A percentile compares a stretch with the other conserved stretches of the same genome.
Evolutionary conservation across 2,797 vertebrate genomes (phyloP).

Genomic region (Pangasius macronema): DNA sequence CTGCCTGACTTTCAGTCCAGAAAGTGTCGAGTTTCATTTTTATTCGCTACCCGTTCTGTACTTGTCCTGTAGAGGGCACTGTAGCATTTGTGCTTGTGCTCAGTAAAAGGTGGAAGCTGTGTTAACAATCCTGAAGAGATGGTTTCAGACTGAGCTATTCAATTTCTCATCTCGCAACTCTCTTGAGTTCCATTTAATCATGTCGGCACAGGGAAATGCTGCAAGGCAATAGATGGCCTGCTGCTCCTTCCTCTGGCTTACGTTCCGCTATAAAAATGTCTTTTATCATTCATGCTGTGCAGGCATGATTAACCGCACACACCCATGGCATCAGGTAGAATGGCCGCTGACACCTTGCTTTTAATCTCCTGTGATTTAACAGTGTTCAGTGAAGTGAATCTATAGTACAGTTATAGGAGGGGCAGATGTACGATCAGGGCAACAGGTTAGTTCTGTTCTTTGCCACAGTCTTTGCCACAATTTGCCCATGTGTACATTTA

Average conservation of each 20-base stretch:
- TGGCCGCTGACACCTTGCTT: conserved; percentile 12
- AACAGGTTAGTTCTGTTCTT: not conserved
- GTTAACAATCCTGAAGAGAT: conserved; percentile 31
- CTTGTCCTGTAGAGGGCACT: conserved; percentile 54
- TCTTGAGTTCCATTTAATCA: conserved; percentile 36
- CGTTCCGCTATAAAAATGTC: conserved; percentile 42
- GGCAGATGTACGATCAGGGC: not conserved
- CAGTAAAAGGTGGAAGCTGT: conserved; percentile 35
- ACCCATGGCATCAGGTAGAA: conserved; percentile 21
- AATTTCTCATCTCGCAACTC: conserved; percentile 31
- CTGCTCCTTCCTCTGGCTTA: conserved; percentile 29
- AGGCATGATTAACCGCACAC: conserved; percentile 40
- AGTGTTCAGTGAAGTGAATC: not conserved
- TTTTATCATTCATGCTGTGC: conserved; percentile 34
- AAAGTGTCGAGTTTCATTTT: not conserved
- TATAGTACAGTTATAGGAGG: not conserved
- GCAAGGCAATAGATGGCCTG: conserved; percentile 34
- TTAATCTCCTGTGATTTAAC: conserved; percentile 35
- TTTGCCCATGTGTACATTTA: not conserved
- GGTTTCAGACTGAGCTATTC: conserved; percentile 29
- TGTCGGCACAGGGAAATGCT: conserved; percentile 35
- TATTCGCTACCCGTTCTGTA: not conserved
- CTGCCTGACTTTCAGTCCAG: not conserved
- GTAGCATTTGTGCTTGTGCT: conserved; percentile 33
- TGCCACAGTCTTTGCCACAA: not conserved